Base-by-base conservation (phyloP, 2,888 invertebrate species). In the Hirtodrosophila duncani region DNA sequence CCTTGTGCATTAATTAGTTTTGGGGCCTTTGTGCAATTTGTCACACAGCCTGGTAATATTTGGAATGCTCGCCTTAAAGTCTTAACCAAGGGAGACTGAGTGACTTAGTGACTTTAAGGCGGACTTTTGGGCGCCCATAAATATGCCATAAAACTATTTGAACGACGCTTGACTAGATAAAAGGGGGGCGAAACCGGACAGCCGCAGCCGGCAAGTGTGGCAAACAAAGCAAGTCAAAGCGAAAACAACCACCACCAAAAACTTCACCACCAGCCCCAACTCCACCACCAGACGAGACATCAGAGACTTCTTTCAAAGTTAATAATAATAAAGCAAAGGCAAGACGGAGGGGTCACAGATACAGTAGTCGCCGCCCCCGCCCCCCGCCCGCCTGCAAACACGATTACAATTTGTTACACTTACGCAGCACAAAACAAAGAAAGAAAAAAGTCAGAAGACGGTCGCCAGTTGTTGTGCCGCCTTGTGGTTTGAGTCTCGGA, bases 381-480 rank as follows among this genome's bases (percentile, higher is more conserved):
- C 31, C 34, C 6, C 42, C 53, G 48, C 51, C 38, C 56, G 56
- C 56, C 52, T 38, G 49, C 78, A 72, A 72, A 78, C 74, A 77
- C 72, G 78, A 72, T 72, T 74, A 78, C 72, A 72, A 72, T 72
- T 72, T 72, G 72, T 72, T 72, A 72, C 72, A 78, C 78, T 72
- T 72, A 77, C 71, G 70, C 71, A 72, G 78, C 78, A 78, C 65
- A 72, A 67, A 77, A 74, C n/a, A n/a, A n/a, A n/a, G n/a, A 7
- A 37, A 33, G 17, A 38, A 44, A 16, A 39, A 46, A 37, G 53
- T 67, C 77, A 77, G 77, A 77, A 60, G 37, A 63, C 55, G 57
- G 72, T 70, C 72, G 72, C 74, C 78, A 74, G 78, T 72, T 63
- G 67, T 58, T 69, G 39, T 42, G 56, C 39, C 39, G 58, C 53